A percentile compares a stretch with the other conserved stretches of the same genome.
Conservation (phyloP, 2,888 invertebrate species). For the Luffia ferchaultella region DNA sequence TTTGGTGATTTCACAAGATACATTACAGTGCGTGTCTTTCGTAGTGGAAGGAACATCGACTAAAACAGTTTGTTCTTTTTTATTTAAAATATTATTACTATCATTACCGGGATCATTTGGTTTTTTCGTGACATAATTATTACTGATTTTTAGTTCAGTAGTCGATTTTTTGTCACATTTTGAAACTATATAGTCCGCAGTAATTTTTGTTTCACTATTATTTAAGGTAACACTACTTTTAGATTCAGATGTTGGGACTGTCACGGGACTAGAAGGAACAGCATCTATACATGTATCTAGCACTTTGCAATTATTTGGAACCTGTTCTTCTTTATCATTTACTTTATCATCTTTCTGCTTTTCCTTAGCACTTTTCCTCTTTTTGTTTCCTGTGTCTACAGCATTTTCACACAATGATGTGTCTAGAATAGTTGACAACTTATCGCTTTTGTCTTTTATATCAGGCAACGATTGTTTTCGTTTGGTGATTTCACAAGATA, state of each 20-base stretch:
- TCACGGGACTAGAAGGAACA: no score
- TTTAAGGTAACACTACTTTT: slow-evolving; percentile 6
- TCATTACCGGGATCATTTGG: background rate
- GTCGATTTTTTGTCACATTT: background rate
- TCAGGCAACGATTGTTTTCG: slow-evolving; percentile 21
- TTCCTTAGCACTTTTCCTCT: slow-evolving; percentile 12
- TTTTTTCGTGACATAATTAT: background rate
- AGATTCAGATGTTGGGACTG: background rate
- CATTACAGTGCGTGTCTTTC: background rate
- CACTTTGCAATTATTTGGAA: no score
- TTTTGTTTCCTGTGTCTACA: slow-evolving; percentile 55
- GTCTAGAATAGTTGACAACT: slow-evolving; percentile 44
- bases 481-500: slow-evolving; percentile 11
- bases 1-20: slow-evolving; percentile 11
- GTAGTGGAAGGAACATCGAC: background rate
- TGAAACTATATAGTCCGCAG: background rate
- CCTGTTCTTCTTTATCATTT: slow-evolving; percentile 10
- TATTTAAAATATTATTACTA: background rate
- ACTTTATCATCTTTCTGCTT: slow-evolving; percentile 10
- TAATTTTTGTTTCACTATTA: background rate
- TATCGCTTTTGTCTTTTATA: slow-evolving; percentile 39
- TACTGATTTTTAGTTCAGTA: background rate
- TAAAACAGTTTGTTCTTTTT: background rate
- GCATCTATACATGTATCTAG: no score
- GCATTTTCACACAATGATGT: slow-evolving; percentile 45